Base-by-base conservation (phyloP, 2,888 invertebrate species). In the Subacronicta megacephala region DNA sequence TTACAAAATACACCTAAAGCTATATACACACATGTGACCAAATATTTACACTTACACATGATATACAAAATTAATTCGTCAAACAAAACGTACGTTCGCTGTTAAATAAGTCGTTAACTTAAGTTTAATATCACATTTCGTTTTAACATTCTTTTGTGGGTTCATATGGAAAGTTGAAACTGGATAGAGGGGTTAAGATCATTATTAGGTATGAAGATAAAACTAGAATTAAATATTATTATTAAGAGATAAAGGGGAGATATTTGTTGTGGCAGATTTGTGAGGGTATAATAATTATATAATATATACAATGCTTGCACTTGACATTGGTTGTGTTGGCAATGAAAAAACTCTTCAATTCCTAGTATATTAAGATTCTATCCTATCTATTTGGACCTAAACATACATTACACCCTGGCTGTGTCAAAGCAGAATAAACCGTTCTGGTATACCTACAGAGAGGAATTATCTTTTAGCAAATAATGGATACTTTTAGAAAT, bases 71-170 rank as follows among this genome's bases (percentile, higher is more conserved):
- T 72, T 62, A 66, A 76, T 69, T 75, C 64, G 61, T 78, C 75
- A 60, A 74, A 68, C 59, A 70, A 73, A 75, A 72, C 62, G 64
- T 65, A 67, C 56, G 64, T 65, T 75, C 75, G 66, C 69, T 70
- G 72, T 68, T 67, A 64, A 62, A 73, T 66, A 77, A 71, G 62
- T 72, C 53, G 29, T 61, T 56, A 85, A 84, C 86, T 86, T 90
- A 89, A 84, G 62, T 80, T 86, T 89, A 89, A 84, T 90, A 90
- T 90, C 90, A 90, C 90, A 90, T 83, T 87, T 87, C 80, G 75
- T 83, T 82, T 73, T 63, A 59, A 60, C 41, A 62, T 72, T 68
- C 64, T 53, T 62, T 36, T 12, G 38, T 40, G 37, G 36, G 38
- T 43, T 20, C 46, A 29, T 41, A 58, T 38, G 64, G 50, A 69